These are phyloP conservation scores for Piezodorus guildinii DNA, from an alignment of 1,140 invertebrate species.

Conservation along the genomic window DNA sequence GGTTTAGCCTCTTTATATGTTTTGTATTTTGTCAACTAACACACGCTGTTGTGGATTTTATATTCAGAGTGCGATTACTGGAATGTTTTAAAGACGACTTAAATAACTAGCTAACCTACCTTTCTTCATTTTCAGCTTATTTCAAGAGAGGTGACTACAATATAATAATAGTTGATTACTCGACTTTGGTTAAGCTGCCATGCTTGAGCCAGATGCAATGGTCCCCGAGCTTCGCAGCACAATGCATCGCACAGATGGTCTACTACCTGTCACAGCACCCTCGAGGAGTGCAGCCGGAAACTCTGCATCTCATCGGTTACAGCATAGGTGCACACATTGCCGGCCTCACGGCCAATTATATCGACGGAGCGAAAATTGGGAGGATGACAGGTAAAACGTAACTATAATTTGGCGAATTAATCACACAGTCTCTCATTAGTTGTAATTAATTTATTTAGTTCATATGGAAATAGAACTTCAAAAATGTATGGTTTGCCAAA, in stretches of 20 bases:
- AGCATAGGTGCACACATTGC: slow-evolving; percentile 77
- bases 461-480: no score
- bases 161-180: slow-evolving; percentile 77
- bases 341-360: slow-evolving; percentile 64
- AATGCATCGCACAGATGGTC: slow-evolving; percentile 68
- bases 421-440: no score
- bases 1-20: no score
- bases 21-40: no score
- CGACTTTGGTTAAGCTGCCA: slow-evolving; percentile 63
- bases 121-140: slow-evolving; percentile 44
- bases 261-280: slow-evolving; percentile 66
- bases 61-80: no score
- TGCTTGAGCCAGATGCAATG: slow-evolving; percentile 71
- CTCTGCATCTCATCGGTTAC: slow-evolving; percentile 68
- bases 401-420: no score
- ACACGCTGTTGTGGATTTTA: no score
- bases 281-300: slow-evolving; percentile 54
- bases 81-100: no score
- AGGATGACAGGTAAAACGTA: slow-evolving; percentile 54
- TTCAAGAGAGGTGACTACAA: slow-evolving; percentile 69
- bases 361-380: slow-evolving; percentile 53
- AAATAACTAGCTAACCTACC: background rate
- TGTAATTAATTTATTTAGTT: no score
- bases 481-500: no score
- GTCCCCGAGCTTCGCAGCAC: slow-evolving; percentile 66